Evolutionary conservation across 2,113 vertebrate species (phyloP).

Genomic region (Leptosomus discolor): DNA sequence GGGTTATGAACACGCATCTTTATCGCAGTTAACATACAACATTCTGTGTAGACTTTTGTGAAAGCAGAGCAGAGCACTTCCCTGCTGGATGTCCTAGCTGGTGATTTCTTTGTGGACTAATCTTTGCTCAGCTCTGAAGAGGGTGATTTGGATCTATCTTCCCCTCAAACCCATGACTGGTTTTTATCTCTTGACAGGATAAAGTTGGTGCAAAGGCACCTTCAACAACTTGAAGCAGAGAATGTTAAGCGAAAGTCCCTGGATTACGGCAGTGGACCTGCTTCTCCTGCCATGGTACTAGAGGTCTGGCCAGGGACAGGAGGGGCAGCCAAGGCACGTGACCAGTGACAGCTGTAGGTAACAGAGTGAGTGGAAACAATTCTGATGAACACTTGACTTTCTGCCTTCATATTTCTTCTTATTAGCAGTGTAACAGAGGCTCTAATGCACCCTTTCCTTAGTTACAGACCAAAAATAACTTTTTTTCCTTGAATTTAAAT

Average conservation of each 20-base stretch:
- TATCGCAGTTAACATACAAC: background rate
- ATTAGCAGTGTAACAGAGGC: background rate
- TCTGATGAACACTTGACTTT: background rate
- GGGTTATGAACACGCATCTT: background rate
- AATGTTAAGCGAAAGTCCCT: background rate
- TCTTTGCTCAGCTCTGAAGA: background rate
- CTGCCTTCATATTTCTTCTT: background rate
- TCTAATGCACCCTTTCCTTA: background rate
- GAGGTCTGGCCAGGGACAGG: background rate
- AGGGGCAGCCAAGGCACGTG: background rate
- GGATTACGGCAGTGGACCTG: background rate
- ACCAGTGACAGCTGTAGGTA: background rate
- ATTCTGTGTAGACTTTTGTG: background rate
- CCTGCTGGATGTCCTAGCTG: background rate
- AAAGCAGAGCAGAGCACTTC: background rate
- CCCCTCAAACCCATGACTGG: background rate
- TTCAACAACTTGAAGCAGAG: background rate
- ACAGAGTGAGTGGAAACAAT: background rate
- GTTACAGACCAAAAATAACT: background rate
- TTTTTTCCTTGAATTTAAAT: background rate
- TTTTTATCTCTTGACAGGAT: background rate
- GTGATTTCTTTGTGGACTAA: background rate
- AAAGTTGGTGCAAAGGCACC: background rate
- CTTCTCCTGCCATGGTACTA: fast-evolving
- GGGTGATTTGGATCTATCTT: background rate